Conservation (phyloP, 2,888 invertebrate species). For the Tridacna gigas region DNA sequence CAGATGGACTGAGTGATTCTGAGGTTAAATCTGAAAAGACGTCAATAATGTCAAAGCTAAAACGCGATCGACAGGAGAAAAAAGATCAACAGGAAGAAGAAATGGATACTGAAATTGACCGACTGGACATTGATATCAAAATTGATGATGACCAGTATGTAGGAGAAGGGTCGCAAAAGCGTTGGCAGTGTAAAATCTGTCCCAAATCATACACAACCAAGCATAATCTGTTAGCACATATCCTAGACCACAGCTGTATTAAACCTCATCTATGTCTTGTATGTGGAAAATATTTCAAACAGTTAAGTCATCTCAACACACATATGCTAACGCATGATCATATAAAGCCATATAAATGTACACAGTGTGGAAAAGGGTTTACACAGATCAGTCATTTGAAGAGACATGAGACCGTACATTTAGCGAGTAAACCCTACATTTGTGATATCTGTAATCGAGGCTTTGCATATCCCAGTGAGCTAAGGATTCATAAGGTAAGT, state of each 20-base stretch:
- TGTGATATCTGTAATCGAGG: conserved; percentile 82
- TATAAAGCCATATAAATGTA: conserved; percentile 82
- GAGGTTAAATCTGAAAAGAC: conserved; percentile 43
- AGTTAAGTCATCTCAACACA: conserved; percentile 84
- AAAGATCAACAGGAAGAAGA: conserved; percentile 33
- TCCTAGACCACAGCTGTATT: conserved; percentile 83
- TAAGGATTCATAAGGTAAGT: conserved; percentile 77
- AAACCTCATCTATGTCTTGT: conserved; percentile 83
- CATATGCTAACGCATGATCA: conserved; percentile 84
- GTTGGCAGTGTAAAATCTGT: conserved; percentile 84
- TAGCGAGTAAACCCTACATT: conserved; percentile 77
- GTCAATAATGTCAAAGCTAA: conserved; percentile 58
- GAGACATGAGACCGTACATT: conserved; percentile 83
- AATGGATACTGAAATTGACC: conserved; percentile 61
- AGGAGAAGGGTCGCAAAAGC: conserved; percentile 79
- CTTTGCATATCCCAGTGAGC: conserved; percentile 82
- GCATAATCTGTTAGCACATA: conserved; percentile 84
- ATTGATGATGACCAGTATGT: conserved; percentile 83
- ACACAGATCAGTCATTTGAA: conserved; percentile 84
- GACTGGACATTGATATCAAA: conserved; percentile 80
- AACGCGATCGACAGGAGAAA: conserved; percentile 31
- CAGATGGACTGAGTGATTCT: conserved; percentile 11
- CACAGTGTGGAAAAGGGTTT: conserved; percentile 82
- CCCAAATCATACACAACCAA: conserved; percentile 84
- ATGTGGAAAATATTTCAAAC: conserved; percentile 84